A percentile compares a stretch with the other conserved stretches of the same genome.
Conservation (phyloP, 2,113 vertebrate species). For the Gallinago media region DNA sequence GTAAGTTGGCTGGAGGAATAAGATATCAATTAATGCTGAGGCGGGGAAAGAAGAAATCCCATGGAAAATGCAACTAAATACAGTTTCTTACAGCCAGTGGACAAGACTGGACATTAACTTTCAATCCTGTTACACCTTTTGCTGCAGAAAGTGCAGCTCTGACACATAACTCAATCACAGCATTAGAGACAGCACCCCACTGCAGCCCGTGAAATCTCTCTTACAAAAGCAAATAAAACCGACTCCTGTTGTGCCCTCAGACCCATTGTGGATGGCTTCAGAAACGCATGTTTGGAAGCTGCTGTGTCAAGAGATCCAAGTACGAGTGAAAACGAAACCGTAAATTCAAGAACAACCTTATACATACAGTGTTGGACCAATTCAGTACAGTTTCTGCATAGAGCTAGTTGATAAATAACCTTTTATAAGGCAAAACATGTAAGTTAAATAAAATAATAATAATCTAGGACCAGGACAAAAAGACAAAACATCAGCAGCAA, state of each 20-base stretch:
- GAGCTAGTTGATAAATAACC: neutral
- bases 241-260: rapidly evolving
- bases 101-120: neutral
- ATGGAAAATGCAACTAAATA: neutral
- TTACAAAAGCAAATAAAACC: neutral
- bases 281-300: neutral
- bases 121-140: neutral
- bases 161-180: rapidly evolving
- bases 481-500: neutral
- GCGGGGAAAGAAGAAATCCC: neutral
- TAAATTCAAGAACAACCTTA: neutral
- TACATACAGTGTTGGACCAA: rapidly evolving
- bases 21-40: neutral
- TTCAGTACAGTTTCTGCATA: neutral
- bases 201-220: neutral
- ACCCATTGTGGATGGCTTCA: neutral
- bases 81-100: neutral
- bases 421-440: neutral
- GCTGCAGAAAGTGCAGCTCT: neutral
- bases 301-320: neutral
- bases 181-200: neutral
- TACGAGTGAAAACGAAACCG: neutral
- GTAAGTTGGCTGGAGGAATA: neutral
- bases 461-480: neutral
- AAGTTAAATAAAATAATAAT: neutral